phyloP scores from a whole-genome alignment of 2,113 vertebrate species.

The Bathybates hornii region DNA sequence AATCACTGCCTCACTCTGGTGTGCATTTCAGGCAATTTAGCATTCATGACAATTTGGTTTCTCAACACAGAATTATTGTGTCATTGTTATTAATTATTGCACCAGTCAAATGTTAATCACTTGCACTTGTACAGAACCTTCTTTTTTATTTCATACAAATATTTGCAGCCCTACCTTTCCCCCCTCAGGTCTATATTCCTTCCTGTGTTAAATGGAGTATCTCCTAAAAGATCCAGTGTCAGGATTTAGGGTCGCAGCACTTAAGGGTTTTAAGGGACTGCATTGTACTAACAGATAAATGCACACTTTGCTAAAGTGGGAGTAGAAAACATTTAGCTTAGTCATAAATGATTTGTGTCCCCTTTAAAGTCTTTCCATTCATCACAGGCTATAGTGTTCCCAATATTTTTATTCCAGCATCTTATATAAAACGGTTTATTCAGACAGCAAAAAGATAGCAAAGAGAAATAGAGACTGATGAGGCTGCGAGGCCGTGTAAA shows the following conservation, averaged over 20 bases:
- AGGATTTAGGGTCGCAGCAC: neutral
- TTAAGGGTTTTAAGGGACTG: neutral
- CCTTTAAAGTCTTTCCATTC: neutral
- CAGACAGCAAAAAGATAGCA: neutral
- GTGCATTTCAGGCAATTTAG: neutral
- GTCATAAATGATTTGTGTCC: neutral
- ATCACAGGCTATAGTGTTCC: neutral
- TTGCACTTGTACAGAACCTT: neutral
- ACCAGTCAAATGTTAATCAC: constrained; percentile 8
- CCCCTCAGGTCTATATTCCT: neutral
- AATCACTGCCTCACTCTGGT: neutral
- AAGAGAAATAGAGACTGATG: neutral
- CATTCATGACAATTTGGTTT: neutral
- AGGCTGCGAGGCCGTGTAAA: neutral
- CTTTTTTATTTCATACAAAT: neutral
- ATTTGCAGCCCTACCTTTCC: neutral
- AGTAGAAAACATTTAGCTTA: neutral
- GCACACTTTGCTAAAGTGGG: neutral
- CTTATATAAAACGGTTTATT: neutral
- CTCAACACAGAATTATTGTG: neutral
- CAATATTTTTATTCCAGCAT: neutral
- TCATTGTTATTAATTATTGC: constrained; percentile 2
- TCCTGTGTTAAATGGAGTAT: neutral
- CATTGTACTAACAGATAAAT: neutral
- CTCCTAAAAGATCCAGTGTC: neutral